These are phyloP conservation scores for Microchirus variegatus DNA, from an alignment of 2,797 vertebrate genomes.

Conservation along the genomic window DNA sequence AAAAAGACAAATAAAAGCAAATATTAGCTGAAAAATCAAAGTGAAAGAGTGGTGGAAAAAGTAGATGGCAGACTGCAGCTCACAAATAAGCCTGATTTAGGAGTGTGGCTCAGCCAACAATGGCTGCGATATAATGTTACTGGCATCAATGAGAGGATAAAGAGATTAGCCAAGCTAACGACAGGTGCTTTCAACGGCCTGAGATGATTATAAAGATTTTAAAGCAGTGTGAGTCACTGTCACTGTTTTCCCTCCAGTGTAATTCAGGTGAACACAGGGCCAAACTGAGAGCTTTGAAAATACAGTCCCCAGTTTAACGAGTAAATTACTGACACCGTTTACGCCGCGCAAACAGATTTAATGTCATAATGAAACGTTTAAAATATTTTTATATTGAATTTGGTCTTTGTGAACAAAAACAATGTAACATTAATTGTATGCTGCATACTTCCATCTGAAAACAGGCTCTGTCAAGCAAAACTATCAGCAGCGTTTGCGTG, in stretches of 20 bases:
- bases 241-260: conserved; percentile 15
- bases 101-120: conserved; percentile 74
- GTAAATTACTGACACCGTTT: neutral
- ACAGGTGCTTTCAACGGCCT: conserved; percentile 66
- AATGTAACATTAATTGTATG: no score
- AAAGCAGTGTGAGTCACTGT: conserved; percentile 71
- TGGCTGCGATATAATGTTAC: conserved; percentile 78
- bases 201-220: conserved; percentile 70
- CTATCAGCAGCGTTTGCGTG: no score
- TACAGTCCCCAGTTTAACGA: neutral
- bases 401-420: no score
- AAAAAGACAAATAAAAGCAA: conserved; percentile 49
- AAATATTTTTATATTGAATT: no score
- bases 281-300: conserved; percentile 7
- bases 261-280: conserved; percentile 44
- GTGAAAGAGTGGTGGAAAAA: conserved; percentile 61
- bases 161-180: conserved; percentile 70
- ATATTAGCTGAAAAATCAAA: conserved; percentile 67
- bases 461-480: no score
- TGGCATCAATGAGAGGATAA: conserved; percentile 74
- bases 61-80: conserved; percentile 37
- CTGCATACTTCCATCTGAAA: no score
- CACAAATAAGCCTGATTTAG: conserved; percentile 61
- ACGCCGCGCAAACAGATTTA: no score
- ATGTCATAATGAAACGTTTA: no score